phyloP scores from a whole-genome alignment of 1,140 invertebrate species.

The Temnothorax curvispinosus region DNA sequence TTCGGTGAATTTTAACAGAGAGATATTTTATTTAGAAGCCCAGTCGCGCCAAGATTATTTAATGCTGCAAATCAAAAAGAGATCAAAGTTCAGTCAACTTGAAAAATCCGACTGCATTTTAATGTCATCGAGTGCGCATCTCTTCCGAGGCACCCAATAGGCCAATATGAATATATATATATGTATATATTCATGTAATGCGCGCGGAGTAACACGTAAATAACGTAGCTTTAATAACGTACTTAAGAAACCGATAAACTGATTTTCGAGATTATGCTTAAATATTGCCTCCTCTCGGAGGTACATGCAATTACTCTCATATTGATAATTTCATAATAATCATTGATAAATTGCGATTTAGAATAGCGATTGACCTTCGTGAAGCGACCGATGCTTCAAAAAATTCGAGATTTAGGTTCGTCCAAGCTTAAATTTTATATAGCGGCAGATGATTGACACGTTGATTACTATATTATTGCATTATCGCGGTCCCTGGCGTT shows the following conservation, averaged over 20 bases:
- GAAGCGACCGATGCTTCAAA: conserved; percentile 17
- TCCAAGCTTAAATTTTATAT: conserved; percentile 39
- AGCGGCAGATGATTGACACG: conserved; percentile 17
- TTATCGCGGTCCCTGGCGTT: conserved; percentile 5
- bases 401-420: not conserved
- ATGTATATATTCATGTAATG: conserved; percentile 30
- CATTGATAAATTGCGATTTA: conserved; percentile 42
- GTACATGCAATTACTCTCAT: conserved; percentile 23
- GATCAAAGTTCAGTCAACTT: not conserved
- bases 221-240: conserved; percentile 52
- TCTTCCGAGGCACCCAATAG: not conserved
- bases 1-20: conserved; percentile 11
- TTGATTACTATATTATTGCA: conserved; percentile 24
- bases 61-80: conserved; percentile 41
- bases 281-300: conserved; percentile 31
- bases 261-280: conserved; percentile 44
- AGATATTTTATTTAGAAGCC: conserved; percentile 36
- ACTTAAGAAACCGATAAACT: conserved; percentile 33
- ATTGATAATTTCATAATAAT: conserved; percentile 50
- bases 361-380: conserved; percentile 43
- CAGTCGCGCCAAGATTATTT: conserved; percentile 41
- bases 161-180: conserved; percentile 2
- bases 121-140: not conserved
- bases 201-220: conserved; percentile 15
- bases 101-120: conserved; percentile 31